phyloP scores from a whole-genome alignment of 2,113 vertebrate species.

The Corythornis cristatus region DNA sequence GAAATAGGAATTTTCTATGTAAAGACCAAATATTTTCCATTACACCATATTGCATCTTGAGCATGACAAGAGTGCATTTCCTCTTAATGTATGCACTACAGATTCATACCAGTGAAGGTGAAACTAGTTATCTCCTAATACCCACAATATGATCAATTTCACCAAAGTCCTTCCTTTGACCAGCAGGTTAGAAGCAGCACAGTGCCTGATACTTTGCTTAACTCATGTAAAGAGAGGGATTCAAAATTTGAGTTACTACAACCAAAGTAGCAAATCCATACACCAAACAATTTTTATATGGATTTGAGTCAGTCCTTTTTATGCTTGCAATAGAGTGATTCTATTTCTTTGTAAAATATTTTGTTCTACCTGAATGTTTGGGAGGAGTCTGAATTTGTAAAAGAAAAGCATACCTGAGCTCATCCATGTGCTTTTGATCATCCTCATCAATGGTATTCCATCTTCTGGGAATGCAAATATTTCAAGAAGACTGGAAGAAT shows the following conservation, averaged over 20 bases:
- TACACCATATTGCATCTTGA: neutral
- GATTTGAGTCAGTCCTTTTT: neutral
- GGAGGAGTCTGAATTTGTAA: neutral
- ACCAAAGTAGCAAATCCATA: neutral
- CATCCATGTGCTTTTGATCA: neutral
- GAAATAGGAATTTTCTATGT: neutral
- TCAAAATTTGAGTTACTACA: neutral
- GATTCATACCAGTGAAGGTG: neutral
- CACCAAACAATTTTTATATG: neutral
- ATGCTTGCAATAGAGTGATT: neutral
- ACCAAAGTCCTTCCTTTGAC: neutral
- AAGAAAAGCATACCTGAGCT: neutral
- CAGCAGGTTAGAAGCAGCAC: neutral
- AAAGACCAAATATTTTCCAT: slow-evolving; percentile 18
- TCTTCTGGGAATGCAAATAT: neutral
- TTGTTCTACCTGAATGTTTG: neutral
- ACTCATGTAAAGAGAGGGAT: neutral
- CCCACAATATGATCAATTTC: rapidly evolving
- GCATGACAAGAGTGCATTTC: neutral
- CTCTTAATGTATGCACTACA: neutral
- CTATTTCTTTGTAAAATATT: neutral
- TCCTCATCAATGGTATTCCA: neutral
- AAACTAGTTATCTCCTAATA: neutral
- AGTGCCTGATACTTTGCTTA: neutral
- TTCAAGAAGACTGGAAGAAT: neutral